Conservation (phyloP, 1,140 invertebrate species). For the Macrobrachium rosenbergii region DNA sequence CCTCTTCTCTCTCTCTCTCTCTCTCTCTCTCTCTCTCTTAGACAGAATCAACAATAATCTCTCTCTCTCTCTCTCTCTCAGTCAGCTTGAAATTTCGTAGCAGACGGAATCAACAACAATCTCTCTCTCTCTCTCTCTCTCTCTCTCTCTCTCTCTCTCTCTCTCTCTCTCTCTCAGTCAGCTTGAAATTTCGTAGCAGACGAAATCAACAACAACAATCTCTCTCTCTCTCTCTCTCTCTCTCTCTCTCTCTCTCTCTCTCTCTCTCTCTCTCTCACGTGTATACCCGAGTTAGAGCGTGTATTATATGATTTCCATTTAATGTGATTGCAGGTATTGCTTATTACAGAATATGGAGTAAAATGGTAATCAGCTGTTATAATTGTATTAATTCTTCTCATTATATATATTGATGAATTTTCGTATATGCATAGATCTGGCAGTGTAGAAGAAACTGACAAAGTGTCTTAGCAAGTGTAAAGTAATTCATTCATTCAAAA, state of each 20-base stretch:
- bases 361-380: too few species aligned
- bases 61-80: not conserved
- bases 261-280: not conserved
- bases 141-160: constrained; percentile 1
- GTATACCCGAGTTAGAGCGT: not conserved
- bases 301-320: not conserved
- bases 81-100: too few species aligned
- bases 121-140: not conserved
- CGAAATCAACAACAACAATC: too few species aligned
- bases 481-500: too few species aligned
- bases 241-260: not conserved
- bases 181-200: too few species aligned
- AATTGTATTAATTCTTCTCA: too few species aligned
- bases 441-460: too few species aligned
- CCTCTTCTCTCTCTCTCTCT: not conserved
- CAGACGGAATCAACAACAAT: not conserved
- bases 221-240: not conserved
- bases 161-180: not conserved
- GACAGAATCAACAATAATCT: not conserved
- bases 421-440: too few species aligned
- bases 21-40: not conserved
- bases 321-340: too few species aligned
- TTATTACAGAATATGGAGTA: too few species aligned
- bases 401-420: too few species aligned
- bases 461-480: too few species aligned